Evolutionary conservation across 2,797 vertebrate species (phyloP).

Genomic region (Rhinatrema bivittatum): DNA sequence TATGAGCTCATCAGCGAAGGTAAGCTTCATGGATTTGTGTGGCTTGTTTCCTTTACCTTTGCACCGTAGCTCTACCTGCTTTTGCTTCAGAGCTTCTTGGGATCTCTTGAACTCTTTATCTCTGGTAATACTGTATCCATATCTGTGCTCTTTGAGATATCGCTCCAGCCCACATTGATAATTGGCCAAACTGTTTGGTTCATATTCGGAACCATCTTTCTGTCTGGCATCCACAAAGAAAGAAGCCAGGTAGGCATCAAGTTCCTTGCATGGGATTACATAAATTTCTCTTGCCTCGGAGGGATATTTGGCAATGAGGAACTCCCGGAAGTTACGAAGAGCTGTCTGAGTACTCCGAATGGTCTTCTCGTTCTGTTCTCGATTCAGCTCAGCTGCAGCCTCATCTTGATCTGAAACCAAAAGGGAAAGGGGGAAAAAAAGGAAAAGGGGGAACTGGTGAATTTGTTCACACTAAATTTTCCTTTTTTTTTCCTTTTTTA

Average conservation of each 20-base stretch:
- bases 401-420: slow-evolving; percentile 69
- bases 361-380: slow-evolving; percentile 77
- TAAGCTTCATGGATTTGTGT: slow-evolving; percentile 78
- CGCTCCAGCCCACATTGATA: slow-evolving; percentile 74
- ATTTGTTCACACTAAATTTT: slow-evolving; percentile 42
- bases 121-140: slow-evolving; percentile 71
- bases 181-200: slow-evolving; percentile 76
- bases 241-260: slow-evolving; percentile 71
- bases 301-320: slow-evolving; percentile 75
- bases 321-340: slow-evolving; percentile 73
- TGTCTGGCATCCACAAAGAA: slow-evolving; percentile 77
- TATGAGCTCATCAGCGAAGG: slow-evolving; percentile 72
- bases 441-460: slow-evolving; percentile 50
- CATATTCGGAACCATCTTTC: slow-evolving; percentile 75
- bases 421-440: slow-evolving; percentile 15
- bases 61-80: slow-evolving; percentile 71
- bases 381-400: slow-evolving; percentile 62
- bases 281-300: slow-evolving; percentile 70
- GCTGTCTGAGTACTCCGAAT: slow-evolving; percentile 74
- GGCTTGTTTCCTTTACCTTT: slow-evolving; percentile 78
- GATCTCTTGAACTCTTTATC: slow-evolving; percentile 75
- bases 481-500: too few species aligned
- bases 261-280: slow-evolving; percentile 68
- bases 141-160: slow-evolving; percentile 72
- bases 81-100: slow-evolving; percentile 74